Evolutionary conservation across 2,888 invertebrate species (phyloP).

Genomic region (Hyalella azteca): DNA sequence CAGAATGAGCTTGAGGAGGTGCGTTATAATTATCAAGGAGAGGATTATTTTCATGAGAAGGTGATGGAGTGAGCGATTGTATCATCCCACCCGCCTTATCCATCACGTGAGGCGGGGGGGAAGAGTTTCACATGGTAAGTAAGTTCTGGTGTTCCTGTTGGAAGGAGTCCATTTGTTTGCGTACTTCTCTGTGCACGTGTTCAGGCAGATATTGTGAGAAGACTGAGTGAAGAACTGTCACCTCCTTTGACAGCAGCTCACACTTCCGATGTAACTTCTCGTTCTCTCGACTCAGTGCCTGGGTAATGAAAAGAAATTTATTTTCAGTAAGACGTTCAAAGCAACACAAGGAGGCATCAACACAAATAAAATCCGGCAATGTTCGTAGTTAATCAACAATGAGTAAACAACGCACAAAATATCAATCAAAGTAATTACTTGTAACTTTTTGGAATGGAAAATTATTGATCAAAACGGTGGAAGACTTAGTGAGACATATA

Average conservation of each 20-base stretch:
- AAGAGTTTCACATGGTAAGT: constrained; percentile 15
- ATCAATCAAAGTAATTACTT: too few relatives aligned
- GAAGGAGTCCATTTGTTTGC: constrained; percentile 69
- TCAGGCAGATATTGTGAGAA: constrained; percentile 75
- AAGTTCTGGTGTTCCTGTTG: constrained; percentile 54
- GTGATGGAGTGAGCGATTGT: constrained; percentile 30
- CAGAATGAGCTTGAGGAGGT: not conserved
- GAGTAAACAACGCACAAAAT: too few relatives aligned
- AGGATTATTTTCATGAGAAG: constrained; percentile 7
- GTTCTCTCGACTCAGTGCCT: constrained; percentile 63
- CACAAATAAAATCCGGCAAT: too few relatives aligned
- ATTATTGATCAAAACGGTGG: too few relatives aligned
- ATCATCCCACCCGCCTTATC: constrained; percentile 25
- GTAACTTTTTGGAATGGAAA: too few relatives aligned
- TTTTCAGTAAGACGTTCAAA: not conserved
- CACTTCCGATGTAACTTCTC: constrained; percentile 63
- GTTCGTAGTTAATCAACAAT: too few relatives aligned
- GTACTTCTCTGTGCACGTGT: constrained; percentile 72
- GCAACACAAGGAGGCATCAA: not conserved
- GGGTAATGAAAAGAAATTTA: constrained; percentile 34
- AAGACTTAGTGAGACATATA: too few relatives aligned
- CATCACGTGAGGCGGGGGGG: constrained; percentile 36
- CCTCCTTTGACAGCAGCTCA: constrained; percentile 88
- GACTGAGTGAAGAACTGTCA: constrained; percentile 79
- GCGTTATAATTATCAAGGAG: not conserved